Conservation (phyloP, 2,888 invertebrate genomes). For the Lottia gigantea region DNA sequence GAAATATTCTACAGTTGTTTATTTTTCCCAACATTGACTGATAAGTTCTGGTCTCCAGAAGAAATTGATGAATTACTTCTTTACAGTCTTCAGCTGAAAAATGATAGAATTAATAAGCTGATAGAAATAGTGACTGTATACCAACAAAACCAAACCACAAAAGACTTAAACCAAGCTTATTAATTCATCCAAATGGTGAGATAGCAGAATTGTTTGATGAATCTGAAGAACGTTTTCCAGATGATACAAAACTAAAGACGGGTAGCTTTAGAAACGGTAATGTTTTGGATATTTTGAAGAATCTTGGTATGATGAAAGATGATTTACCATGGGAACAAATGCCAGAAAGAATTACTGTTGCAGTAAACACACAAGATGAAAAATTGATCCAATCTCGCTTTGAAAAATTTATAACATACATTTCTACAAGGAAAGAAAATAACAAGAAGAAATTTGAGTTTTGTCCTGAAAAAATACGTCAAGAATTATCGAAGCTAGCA, state of each 20-base stretch:
- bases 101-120: conserved; percentile 22
- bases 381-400: neutral
- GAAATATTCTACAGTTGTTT: conserved; percentile 37
- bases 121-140: conserved; percentile 34
- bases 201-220: conserved; percentile 35
- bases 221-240: conserved; percentile 44
- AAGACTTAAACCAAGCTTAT: conserved; percentile 33
- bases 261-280: conserved; percentile 12
- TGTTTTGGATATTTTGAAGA: conserved; percentile 22
- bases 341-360: conserved; percentile 28
- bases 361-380: neutral
- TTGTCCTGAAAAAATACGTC: conserved; percentile 5
- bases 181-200: conserved; percentile 42
- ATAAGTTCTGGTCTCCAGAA: conserved; percentile 15
- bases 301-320: conserved; percentile 40
- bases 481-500: conserved; percentile 1
- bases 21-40: conserved; percentile 40
- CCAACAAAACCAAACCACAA: conserved; percentile 40
- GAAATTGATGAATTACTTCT: conserved; percentile 38
- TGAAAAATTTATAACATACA: conserved; percentile 15
- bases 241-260: neutral
- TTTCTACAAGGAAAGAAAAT: neutral
- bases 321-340: conserved; percentile 34
- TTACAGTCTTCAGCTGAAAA: conserved; percentile 31
- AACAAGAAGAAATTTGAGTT: neutral